phyloP scores from a whole-genome alignment of 2,113 vertebrate species.

The Erythrocercus mccallii region DNA sequence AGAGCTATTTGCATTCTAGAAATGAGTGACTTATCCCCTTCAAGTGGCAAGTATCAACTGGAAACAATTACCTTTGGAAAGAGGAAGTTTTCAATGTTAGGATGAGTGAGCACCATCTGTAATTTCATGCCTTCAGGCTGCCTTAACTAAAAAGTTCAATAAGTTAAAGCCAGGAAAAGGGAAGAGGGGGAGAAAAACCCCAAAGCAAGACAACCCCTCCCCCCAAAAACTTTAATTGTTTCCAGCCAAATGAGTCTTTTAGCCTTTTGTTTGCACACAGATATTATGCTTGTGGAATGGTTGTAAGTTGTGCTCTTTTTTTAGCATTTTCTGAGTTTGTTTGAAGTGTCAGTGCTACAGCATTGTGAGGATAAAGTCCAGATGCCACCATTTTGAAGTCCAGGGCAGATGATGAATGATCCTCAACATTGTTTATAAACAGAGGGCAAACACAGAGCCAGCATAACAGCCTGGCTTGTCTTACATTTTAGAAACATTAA shows the following conservation, averaged over 20 bases:
- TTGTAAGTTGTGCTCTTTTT: neutral
- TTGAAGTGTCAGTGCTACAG: slow-evolving; percentile 22
- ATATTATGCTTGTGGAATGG: neutral
- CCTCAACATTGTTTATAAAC: neutral
- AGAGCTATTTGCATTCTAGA: neutral
- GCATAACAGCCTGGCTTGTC: neutral
- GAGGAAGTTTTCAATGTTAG: slow-evolving; percentile 60
- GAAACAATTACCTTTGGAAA: slow-evolving; percentile 59
- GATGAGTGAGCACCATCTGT: slow-evolving; percentile 48
- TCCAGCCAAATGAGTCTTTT: neutral
- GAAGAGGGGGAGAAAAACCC: accelerated
- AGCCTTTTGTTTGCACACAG: neutral
- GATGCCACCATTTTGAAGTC: slow-evolving; percentile 7
- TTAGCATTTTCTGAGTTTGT: neutral
- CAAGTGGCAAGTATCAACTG: slow-evolving; percentile 3
- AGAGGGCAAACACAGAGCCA: neutral
- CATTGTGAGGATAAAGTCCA: slow-evolving; percentile 25
- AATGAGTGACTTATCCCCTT: slow-evolving; percentile 12
- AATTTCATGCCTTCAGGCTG: slow-evolving; percentile 36
- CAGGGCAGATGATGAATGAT: neutral
- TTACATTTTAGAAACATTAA: neutral
- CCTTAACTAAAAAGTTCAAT: slow-evolving; percentile 29
- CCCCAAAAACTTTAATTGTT: neutral
- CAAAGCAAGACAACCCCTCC: neutral
- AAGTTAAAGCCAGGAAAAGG: slow-evolving; percentile 35